Conservation (phyloP, 2,113 vertebrate genomes). For the Thinocorus orbignyianus region DNA sequence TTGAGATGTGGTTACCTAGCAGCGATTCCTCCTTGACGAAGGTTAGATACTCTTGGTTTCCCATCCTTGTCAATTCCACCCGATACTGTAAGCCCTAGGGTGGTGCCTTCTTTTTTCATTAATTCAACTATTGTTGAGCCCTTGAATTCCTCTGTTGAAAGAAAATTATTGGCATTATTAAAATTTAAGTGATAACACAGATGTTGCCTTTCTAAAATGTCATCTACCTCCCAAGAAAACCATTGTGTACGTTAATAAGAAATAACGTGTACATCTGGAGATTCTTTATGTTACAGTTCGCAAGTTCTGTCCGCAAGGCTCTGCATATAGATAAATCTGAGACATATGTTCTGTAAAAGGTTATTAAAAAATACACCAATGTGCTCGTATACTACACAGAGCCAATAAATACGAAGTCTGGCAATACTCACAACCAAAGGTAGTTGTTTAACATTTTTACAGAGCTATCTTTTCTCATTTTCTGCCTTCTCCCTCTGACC, state of each 20-base stretch:
- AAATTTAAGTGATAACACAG: not conserved
- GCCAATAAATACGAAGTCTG: not conserved
- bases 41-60: constrained; percentile 94
- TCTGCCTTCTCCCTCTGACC: not conserved
- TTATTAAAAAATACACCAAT: not conserved
- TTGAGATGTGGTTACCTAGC: constrained; percentile 83
- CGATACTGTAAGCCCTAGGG: constrained; percentile 93
- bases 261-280: constrained; percentile 1
- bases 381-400: not conserved
- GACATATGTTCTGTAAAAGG: not conserved
- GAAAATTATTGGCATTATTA: constrained; percentile 66
- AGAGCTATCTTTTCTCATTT: not conserved
- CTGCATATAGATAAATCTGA: not conserved
- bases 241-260: not conserved
- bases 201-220: not conserved
- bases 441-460: not conserved
- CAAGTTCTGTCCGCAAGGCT: not conserved
- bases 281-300: not conserved
- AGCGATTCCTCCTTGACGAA: constrained; percentile 95
- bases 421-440: not conserved
- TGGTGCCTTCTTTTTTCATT: constrained; percentile 99
- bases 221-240: constrained; percentile 18
- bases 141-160: constrained; percentile 92
- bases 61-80: constrained; percentile 97
- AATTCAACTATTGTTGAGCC: constrained; percentile 93